These are phyloP conservation scores for Coremacera marginata DNA, from an alignment of 2,888 invertebrate genomes.

Conservation along the genomic window DNA sequence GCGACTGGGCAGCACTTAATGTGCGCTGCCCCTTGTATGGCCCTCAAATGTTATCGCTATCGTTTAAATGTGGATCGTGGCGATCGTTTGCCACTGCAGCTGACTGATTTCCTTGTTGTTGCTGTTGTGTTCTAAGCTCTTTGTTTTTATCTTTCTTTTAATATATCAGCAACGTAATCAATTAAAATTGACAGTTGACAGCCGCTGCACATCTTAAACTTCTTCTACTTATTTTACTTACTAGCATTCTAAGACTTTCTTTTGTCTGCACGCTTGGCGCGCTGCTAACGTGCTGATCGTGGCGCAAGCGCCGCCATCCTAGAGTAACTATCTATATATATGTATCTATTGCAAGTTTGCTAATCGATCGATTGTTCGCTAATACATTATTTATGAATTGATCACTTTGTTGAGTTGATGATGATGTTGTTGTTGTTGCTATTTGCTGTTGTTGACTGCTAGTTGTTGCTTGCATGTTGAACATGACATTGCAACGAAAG, in stretches of 20 bases:
- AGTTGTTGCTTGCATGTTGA: conserved; percentile 36
- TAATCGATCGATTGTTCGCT: conserved; percentile 53
- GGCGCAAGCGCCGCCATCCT: not conserved
- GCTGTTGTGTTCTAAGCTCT: conserved; percentile 5
- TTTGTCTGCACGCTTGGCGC: not conserved
- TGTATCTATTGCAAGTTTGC: conserved; percentile 35
- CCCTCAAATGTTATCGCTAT: conserved; percentile 18
- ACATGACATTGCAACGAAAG: conserved; percentile 23
- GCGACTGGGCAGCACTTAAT: conserved; percentile 2
- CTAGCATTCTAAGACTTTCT: conserved; percentile 1
- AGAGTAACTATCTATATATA: conserved; percentile 9
- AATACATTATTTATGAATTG: conserved; percentile 63
- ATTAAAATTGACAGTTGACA: conserved; percentile 57
- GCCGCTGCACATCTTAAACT: not conserved
- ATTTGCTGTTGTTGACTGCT: conserved; percentile 43
- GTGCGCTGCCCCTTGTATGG: conserved; percentile 11
- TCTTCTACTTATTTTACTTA: not conserved
- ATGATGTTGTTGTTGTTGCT: conserved; percentile 33
- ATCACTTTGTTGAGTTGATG: conserved; percentile 55
- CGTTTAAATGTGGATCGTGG: conserved; percentile 23
- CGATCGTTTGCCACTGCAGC: not conserved
- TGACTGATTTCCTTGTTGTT: not conserved
- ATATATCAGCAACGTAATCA: conserved; percentile 48
- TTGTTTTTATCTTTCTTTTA: conserved; percentile 44
- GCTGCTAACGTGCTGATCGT: not conserved